phyloP scores from a whole-genome alignment of 2,113 vertebrate genomes.

The Myanophis thanlyinensis region DNA sequence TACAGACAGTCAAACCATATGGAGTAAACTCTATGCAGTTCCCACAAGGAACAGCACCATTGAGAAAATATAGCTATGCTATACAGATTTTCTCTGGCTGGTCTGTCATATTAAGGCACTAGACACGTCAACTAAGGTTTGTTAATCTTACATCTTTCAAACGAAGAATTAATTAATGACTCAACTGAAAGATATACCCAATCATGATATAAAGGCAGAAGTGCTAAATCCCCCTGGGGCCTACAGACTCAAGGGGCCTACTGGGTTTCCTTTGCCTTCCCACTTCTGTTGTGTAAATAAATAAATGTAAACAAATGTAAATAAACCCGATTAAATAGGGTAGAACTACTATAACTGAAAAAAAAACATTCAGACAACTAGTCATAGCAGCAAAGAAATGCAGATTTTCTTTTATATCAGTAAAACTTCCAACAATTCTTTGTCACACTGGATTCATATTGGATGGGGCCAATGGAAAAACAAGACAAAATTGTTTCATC shows the following conservation, averaged over 20 bases:
- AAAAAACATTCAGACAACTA: neutral
- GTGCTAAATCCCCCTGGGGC: neutral
- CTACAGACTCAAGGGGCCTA: neutral
- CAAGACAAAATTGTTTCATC: neutral
- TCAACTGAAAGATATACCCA: neutral
- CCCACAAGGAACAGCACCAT: neutral
- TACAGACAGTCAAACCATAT: neutral
- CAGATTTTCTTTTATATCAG: neutral
- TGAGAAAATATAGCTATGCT: neutral
- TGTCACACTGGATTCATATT: neutral
- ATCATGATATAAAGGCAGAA: neutral
- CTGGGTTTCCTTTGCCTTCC: neutral
- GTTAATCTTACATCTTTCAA: neutral
- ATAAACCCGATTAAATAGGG: neutral
- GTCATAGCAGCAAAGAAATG: neutral
- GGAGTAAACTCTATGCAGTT: neutral
- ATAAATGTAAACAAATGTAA: no score
- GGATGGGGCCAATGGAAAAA: neutral
- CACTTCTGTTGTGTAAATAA: no score
- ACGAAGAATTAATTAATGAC: constrained; percentile 1
- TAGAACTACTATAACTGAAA: neutral
- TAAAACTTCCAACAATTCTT: neutral
- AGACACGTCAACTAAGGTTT: neutral
- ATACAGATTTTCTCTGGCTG: neutral
- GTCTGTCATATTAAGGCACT: neutral